Evolutionary conservation across 2,113 vertebrate species (phyloP), one percentile per base, ranked within the genome.

Genomic region (Echinops telfairi): DNA sequence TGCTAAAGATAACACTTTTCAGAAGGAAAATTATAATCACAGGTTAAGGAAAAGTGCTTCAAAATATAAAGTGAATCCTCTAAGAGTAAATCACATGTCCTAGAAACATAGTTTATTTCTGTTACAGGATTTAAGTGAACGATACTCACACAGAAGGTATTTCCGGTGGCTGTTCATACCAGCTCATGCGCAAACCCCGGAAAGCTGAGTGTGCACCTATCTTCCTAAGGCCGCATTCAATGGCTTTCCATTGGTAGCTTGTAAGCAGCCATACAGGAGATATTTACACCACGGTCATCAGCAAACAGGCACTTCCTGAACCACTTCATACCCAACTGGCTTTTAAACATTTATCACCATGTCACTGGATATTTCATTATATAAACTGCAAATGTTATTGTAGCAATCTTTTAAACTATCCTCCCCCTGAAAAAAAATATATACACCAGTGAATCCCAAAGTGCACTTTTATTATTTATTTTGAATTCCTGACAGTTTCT

Each of bases 401-500:
- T 36, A 79, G 2, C 23, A 64, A 86, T 23, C 22, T 90, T 31
- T 93, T 16, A 82, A 53, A 81, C 8, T 29, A 29, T 19, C 43
- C 36, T 70, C 47, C 14, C 75, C 87, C 16, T 58, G 4, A 40
- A 40, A 40, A 40, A 40, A 40, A 82, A 82, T n/a, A 89, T 75
- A 12, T 58, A 93, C 89, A 58, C 14, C 10, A 89, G 5, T 82
- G 25, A 60, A 38, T 82, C 20, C 23, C 11, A 25, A 81, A 83
- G n/a, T n/a, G 22, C 8, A 0, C 0, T 73, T 76, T 81, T 53
- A 68, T 94, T 57, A 33, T 31, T 90, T 91, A 47, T 33, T 85
- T 75, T 79, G 29, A 84, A 77, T 89, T 94, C 5, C 40, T 75
- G 58, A 92, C 27, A 77, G 38, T 92, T 91, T 38, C 40, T 89